Base-by-base conservation (phyloP, 2,888 invertebrate species). In the Dicranocentrus wangi region DNA sequence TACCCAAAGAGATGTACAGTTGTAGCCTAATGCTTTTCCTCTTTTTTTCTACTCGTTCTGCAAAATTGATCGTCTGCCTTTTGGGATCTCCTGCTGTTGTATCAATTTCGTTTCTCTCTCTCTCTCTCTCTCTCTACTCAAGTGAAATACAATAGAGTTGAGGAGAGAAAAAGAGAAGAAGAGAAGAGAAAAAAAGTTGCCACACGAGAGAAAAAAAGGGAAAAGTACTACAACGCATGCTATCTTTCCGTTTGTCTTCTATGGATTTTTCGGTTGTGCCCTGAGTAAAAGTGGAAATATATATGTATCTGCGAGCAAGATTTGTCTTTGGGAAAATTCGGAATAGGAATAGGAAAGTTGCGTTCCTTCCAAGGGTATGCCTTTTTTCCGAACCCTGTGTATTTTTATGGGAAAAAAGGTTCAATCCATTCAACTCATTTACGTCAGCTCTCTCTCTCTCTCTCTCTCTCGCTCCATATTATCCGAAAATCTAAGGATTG, bases 41-140 rank as follows among this genome's bases (percentile, higher is more conserved):
- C 71, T 73, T 71, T 42, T 32, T 60, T 60, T 68, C 68, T 63
- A 71, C 77, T 75, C 77, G 71, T 71, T 78, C 77, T 72, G 68
- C 77, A 77, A 82, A 78, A 82, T 81, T 81, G 81, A 81, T 81
- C 81, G 81, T 71, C 70, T 70, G 81, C 81, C 81, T 81, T 75
- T 77, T 75, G 81, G 81, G 81, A 81, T 71, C 69, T 81, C 55
- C 58, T 61, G 39, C 72, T 79, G 65, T 61, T 73, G 76, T 81
- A 77, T 81, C 81, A 81, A 76, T 81, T 81, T 76, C 69, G 60
- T 70, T 81, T 76, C 68, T 73, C 55, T 28, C 27, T 47, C 60
- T 61, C 71, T 79, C 61, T 32, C 43, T 80, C 65, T 68, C 61
- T 60, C 66, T 65, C 51, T 39, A 58, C 77, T 78, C 72, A 65